Evolutionary conservation across 1,140 invertebrate species (phyloP), one percentile per base, ranked within the genome.

Genomic region (Papilio helenus): DNA sequence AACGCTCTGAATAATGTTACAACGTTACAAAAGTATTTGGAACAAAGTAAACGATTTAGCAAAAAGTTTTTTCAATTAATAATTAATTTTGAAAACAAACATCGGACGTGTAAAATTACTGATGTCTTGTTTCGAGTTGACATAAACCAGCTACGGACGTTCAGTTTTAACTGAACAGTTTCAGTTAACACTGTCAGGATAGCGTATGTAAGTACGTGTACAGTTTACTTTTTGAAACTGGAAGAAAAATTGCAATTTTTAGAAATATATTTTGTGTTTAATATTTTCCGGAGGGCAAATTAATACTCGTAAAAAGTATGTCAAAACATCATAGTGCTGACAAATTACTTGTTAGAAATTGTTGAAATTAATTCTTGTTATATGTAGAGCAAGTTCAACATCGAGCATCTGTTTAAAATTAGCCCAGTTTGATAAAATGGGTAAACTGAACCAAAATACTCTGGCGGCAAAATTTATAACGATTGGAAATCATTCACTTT

Each of bases 381-480:
- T 61, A 61, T 29, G 10, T 68, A 68, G 61, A 68, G 12, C 61
- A 68, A 68, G 61, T 68, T 68, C 72, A 85, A 84, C 84, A 80
- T 85, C 76, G 81, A 86, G 82, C 88, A 87, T 88, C 88, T 90
- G 89, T 89, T 89, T 80, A 81, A 84, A 88, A 87, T 81, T 61
- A 77, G 76, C 76, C 34, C 76, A n/a, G 76, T 44, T 77, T 34
- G 76, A 77, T 77, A 77, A 77, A 77, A 77, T 65, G 58, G 76
- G n/a, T 77, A 77, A 65, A 77, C 51, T 58, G 42, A 58, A 26
- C 55, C 58, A 65, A 77, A 77, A 77, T 77, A 77, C 55, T 77
- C 39, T 58, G 29, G 55, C 23, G 55, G 72, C 34, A 29, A 84
- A 84, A 84, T 90, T 88, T 88, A 89, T 88, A 86, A 83, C 84